Percentiles rank a stretch among this genome's conserved stretches.
phyloP scores from a whole-genome alignment of 37 sponge, comb jelly and placozoan genomes.

The Ephydatia muelleri region DNA sequence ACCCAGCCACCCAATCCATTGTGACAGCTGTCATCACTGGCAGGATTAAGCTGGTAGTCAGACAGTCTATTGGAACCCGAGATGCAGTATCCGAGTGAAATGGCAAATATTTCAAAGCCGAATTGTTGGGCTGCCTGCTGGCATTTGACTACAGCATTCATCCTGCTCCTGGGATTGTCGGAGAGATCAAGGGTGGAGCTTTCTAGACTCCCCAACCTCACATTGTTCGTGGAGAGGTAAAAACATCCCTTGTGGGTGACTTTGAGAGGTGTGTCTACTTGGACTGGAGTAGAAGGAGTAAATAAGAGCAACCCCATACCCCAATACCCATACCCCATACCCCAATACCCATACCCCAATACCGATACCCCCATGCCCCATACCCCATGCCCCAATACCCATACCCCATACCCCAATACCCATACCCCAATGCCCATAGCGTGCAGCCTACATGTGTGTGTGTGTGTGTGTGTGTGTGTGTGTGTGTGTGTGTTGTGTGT shows the following conservation, averaged over 20 bases:
- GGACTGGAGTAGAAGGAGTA: background rate
- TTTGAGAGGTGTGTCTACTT: background rate
- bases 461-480: no score
- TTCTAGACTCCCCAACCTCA: slow-evolving; percentile 28
- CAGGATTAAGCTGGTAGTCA: slow-evolving; percentile 17
- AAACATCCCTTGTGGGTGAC: background rate
- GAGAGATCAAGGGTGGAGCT: slow-evolving; percentile 39
- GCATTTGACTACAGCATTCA: slow-evolving; percentile 56
- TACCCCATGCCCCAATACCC: no score
- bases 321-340: no score
- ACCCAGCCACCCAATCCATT: background rate
- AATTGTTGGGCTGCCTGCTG: slow-evolving; percentile 21
- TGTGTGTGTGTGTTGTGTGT: no score
- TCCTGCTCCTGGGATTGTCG: slow-evolving; percentile 36
- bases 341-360: no score
- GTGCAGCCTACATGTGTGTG: no score
- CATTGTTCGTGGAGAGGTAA: slow-evolving; percentile 14
- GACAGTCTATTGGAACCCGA: slow-evolving; percentile 46
- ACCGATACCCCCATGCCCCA: no score
- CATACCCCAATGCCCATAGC: no score
- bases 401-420: no score
- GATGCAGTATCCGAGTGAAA: slow-evolving; percentile 47
- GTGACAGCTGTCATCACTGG: background rate
- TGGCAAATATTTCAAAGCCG: slow-evolving; percentile 32
- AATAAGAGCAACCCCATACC: background rate